Base-by-base conservation (phyloP, 1,140 invertebrate genomes). In the Mamestra configurata region DNA sequence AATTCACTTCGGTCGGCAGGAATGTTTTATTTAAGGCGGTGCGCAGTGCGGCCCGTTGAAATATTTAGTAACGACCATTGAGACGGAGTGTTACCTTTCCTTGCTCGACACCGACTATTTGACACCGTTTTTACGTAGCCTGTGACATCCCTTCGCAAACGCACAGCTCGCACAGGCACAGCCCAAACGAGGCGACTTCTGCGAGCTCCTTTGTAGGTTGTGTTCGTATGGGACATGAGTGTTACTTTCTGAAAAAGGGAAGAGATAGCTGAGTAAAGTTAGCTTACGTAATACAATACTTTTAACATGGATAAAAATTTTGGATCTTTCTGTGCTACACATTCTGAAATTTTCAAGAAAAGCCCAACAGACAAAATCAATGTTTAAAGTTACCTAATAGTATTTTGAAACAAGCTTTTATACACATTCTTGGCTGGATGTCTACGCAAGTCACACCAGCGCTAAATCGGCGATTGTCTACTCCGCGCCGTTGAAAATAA, bases 11-110 rank as follows among this genome's bases (percentile, higher is more conserved):
- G 81, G 83, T 86, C 80, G 79, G 80, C 64, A 51, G 81, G 70
- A 84, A 86, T 89, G 85, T 88, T 88, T 88, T 89, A 89, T 88
- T 89, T 86, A 89, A 83, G 79, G 77, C 80, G 59, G 55, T 76
- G 86, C 86, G 86, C 85, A 87, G 37, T 88, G 86, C 85, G 86
- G 84, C 82, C 68, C 75, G 55, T 81, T 89, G 75, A 88, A 89
- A 89, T 85, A 86, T 89, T 88, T 79, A 88, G 79, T 80, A 81
- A 84, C 82, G 79, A 77, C 83, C 82, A 87, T 82, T 81, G 87
- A 84, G 82, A 83, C 83, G 64, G 31, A 61, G 79, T 73, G 79
- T 82, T 83, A 81, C 81, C 81, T 83, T 76, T 61, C 43, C 66
- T 49, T n/a, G 46, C 27, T 75, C n/a, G 55, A 61, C 55, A 61